Base-by-base conservation (phyloP, 1,140 invertebrate genomes). In the Zaprionus camerounensis region DNA sequence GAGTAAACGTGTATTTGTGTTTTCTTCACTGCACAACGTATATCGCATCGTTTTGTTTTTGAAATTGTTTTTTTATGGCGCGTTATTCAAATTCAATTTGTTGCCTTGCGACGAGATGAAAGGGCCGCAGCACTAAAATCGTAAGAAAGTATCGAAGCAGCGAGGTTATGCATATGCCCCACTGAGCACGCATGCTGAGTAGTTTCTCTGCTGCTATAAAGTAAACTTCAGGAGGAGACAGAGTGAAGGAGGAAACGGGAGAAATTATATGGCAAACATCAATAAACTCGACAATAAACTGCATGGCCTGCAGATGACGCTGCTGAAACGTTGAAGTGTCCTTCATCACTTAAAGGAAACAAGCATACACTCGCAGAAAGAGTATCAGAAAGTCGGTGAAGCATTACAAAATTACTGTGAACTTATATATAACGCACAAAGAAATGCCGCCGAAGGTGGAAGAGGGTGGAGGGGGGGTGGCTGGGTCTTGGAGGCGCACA, bases 281-380 rank as follows among this genome's bases (percentile, higher is more conserved):
- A 82, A 86, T 82, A 82, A 86, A 86, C 55, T 64, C 61, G 59
- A 78, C 73, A 87, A 88, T 87, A 83, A 87, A 88, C 81, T 63
- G 53, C 76, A 72, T 56, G 57, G 46, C 31, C 55, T 46, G 22
- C 55, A 49, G 57, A 70, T 57, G 38, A 49, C 65, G 51, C 20
- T 67, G 57, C 68, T 55, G 76, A 66, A 86, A 71, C 62, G 24
- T 26, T 26, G 66, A 63, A 62, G 53, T 83, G 84, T 64, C 83
- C 83, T 87, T 87, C 80, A 57, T 72, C 55, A 26, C 63, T 63
- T 9, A 63, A 55, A 75, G 17, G 24, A n/a, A 71, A 61, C 38
- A 67, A 38, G 44, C 58, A 63, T 26, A 36, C 49, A 51, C 24
- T 38, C 38, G 31, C 70, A 46, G 57, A 34, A 41, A 61, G 44